phyloP scores from a whole-genome alignment of 2,888 invertebrate genomes.

The Leucophenga maculata region DNA sequence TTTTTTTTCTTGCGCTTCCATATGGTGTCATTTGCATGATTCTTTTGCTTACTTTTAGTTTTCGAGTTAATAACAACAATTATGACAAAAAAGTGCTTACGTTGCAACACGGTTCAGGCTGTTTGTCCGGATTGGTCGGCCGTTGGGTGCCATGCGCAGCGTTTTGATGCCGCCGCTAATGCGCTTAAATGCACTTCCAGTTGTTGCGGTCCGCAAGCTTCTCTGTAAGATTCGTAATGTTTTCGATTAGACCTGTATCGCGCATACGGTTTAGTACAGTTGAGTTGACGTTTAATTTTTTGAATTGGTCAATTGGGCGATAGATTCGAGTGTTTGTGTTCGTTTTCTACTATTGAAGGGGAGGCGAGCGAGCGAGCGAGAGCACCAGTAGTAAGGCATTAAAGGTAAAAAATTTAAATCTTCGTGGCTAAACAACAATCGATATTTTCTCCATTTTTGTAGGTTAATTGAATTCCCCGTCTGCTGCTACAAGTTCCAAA shows the following conservation, averaged over 20 bases:
- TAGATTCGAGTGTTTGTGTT: constrained; percentile 1
- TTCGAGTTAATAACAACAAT: constrained; percentile 36
- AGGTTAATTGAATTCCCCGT: too few species aligned
- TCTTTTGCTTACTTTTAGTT: constrained; percentile 30
- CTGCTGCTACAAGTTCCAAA: too few species aligned
- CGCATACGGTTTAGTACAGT: constrained; percentile 29
- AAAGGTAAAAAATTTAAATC: too few species aligned
- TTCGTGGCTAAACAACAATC: too few species aligned
- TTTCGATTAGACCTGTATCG: constrained; percentile 42
- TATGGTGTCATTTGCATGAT: background rate
- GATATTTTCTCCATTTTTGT: too few species aligned
- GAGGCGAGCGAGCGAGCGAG: too few species aligned
- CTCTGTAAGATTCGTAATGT: constrained; percentile 72
- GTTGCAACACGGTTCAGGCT: constrained; percentile 70
- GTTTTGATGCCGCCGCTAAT: constrained; percentile 68
- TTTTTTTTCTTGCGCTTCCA: background rate
- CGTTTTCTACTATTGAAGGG: background rate
- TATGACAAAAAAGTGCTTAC: constrained; percentile 63
- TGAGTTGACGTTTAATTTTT: constrained; percentile 20
- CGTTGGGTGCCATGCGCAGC: constrained; percentile 67
- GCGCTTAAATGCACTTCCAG: constrained; percentile 47
- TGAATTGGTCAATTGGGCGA: constrained; percentile 25
- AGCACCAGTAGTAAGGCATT: too few species aligned
- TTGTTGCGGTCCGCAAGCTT: constrained; percentile 66
- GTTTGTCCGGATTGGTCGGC: constrained; percentile 68